phyloP scores from a whole-genome alignment of 1,140 invertebrate genomes.

The Metopolophium dirhodum region DNA sequence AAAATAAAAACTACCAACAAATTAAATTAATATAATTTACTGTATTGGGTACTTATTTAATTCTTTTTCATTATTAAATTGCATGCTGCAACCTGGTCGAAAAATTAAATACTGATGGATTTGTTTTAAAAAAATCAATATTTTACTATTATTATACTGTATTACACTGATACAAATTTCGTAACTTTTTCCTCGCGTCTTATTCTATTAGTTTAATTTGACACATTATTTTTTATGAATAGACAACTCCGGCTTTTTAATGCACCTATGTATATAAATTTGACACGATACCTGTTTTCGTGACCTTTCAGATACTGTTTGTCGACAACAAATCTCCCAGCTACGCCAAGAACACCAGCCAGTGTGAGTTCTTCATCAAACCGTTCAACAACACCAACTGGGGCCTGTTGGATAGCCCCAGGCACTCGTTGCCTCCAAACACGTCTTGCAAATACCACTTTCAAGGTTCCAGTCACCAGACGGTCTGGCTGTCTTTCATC shows the following conservation, averaged over 20 bases:
- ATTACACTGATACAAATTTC: neutral
- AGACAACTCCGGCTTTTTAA: too few relatives aligned
- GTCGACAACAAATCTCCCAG: slow-evolving; percentile 76
- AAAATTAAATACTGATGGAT: too few relatives aligned
- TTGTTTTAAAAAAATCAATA: too few relatives aligned
- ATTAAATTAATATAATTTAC: too few relatives aligned
- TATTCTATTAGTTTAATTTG: neutral
- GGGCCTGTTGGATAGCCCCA: slow-evolving; percentile 67
- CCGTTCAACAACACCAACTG: slow-evolving; percentile 74
- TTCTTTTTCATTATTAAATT: too few relatives aligned
- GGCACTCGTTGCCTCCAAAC: slow-evolving; percentile 65
- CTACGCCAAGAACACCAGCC: slow-evolving; percentile 74
- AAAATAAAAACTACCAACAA: too few relatives aligned
- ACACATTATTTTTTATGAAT: neutral
- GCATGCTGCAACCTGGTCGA: too few relatives aligned
- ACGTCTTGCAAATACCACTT: slow-evolving; percentile 69
- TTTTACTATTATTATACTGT: neutral
- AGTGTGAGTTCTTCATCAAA: slow-evolving; percentile 78
- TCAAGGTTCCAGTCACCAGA: slow-evolving; percentile 75
- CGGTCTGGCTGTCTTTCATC: slow-evolving; percentile 84
- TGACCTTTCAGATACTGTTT: slow-evolving; percentile 70
- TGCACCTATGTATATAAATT: too few relatives aligned
- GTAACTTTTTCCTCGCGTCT: neutral
- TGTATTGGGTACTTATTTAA: too few relatives aligned
- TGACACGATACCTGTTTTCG: neutral